phyloP scores from a whole-genome alignment of 2,888 invertebrate species.

The Oscheius sp. region DNA sequence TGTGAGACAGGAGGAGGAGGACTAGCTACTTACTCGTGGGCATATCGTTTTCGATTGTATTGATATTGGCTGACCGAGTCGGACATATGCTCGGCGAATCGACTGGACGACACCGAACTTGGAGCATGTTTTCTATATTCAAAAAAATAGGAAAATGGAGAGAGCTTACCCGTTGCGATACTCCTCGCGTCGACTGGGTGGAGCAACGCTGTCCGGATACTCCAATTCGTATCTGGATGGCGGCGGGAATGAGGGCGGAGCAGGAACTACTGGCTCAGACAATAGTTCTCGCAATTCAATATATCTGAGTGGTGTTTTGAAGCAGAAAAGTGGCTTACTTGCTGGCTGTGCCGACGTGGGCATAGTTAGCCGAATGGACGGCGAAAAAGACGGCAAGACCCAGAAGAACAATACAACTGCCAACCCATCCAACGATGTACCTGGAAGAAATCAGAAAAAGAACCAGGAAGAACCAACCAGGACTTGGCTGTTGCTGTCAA shows the following conservation, averaged over 20 bases:
- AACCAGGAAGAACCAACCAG: slow-evolving; percentile 41
- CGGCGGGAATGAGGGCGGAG: slow-evolving; percentile 31
- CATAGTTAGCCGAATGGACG: slow-evolving; percentile 94
- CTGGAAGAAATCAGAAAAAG: too few species aligned
- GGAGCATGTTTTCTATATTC: slow-evolving; percentile 27
- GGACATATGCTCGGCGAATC: slow-evolving; percentile 55
- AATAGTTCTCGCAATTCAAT: slow-evolving; percentile 51
- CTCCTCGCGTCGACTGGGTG: not conserved
- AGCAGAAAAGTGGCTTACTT: slow-evolving; percentile 77
- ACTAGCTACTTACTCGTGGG: slow-evolving; percentile 15
- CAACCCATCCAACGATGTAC: slow-evolving; percentile 57
- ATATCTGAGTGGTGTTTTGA: slow-evolving; percentile 38
- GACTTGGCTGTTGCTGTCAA: slow-evolving; percentile 67
- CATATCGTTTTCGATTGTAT: slow-evolving; percentile 44
- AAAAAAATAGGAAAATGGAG: too few species aligned
- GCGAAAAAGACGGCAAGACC: slow-evolving; percentile 85
- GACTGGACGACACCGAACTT: slow-evolving; percentile 41
- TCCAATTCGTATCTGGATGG: slow-evolving; percentile 29
- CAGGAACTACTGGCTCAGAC: slow-evolving; percentile 37
- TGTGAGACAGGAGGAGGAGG: slow-evolving; percentile 26
- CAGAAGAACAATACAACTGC: slow-evolving; percentile 53
- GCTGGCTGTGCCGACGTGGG: slow-evolving; percentile 92
- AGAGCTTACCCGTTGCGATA: not conserved
- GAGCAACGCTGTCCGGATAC: slow-evolving; percentile 16
- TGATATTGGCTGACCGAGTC: slow-evolving; percentile 58